Conservation (phyloP, 2,113 vertebrate species). For the Peromyscus californicus region DNA sequence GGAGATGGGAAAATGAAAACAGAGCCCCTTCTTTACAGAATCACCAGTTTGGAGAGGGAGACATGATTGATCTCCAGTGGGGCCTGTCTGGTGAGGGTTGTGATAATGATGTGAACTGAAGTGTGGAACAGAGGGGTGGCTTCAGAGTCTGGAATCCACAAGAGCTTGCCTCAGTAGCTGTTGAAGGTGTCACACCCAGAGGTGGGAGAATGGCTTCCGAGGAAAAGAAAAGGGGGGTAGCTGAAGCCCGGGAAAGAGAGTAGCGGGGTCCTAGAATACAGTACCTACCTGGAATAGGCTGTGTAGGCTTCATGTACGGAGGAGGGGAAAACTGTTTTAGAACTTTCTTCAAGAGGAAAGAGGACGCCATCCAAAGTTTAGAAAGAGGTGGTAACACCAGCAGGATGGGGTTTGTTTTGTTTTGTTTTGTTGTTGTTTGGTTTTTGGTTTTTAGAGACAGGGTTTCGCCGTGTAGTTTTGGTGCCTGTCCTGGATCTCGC, state of each 20-base stretch:
- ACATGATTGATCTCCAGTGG: neutral
- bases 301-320: neutral
- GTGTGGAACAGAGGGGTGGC: neutral
- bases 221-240: neutral
- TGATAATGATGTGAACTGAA: neutral
- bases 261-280: neutral
- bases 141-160: neutral
- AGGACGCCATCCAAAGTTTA: neutral
- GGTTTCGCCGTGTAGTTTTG: no score
- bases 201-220: neutral
- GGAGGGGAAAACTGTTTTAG: neutral
- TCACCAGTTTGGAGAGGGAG: neutral
- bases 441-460: no score
- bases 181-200: neutral
- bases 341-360: neutral
- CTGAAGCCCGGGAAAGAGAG: neutral
- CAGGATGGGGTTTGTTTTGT: neutral
- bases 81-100: neutral
- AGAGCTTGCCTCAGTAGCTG: neutral
- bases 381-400: neutral
- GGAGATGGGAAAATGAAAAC: neutral
- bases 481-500: no score
- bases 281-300: neutral
- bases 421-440: no score
- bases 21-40: neutral